Conservation (phyloP, 2,113 vertebrate genomes). For the Thymallus thymallus region DNA sequence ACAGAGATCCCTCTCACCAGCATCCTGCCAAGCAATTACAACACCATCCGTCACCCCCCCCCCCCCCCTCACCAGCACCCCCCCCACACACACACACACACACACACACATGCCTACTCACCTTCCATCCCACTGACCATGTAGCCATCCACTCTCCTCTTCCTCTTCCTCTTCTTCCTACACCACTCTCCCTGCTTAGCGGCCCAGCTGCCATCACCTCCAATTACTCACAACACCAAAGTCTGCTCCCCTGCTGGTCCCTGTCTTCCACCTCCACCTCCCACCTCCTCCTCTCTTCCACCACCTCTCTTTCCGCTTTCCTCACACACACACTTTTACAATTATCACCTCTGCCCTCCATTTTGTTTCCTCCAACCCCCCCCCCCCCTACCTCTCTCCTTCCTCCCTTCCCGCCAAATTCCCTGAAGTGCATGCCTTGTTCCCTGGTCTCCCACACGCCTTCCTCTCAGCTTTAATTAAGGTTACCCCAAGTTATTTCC, state of each 20-base stretch:
- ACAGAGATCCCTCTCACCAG: conserved; percentile 34
- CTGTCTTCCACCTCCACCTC: conserved; percentile 42
- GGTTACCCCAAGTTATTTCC: conserved; percentile 21
- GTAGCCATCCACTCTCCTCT: conserved; percentile 34
- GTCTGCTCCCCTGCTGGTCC: conserved; percentile 30
- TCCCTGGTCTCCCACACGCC: conserved; percentile 27
- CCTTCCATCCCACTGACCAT: conserved; percentile 22
- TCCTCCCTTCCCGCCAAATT: not conserved
- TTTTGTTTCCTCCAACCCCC: too few relatives aligned
- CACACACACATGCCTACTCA: not conserved
- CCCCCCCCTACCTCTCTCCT: not conserved
- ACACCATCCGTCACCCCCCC: conserved; percentile 11
- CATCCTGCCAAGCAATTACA: conserved; percentile 68
- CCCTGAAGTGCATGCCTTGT: conserved; percentile 32
- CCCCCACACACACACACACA: not conserved
- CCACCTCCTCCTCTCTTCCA: conserved; percentile 24
- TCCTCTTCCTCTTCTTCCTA: conserved; percentile 9
- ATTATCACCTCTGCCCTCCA: conserved; percentile 10
- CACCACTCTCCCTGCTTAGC: conserved; percentile 29
- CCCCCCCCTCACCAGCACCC: not conserved
- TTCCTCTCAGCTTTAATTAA: conserved; percentile 59
- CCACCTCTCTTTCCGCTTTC: conserved; percentile 7
- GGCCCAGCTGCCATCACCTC: conserved; percentile 55
- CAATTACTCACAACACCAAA: conserved; percentile 55
- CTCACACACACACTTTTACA: conserved; percentile 25